A percentile compares a stretch with the other conserved stretches of the same genome.
phyloP scores from a whole-genome alignment of 2,888 invertebrate genomes.

The Alloscopus bannaensis region DNA sequence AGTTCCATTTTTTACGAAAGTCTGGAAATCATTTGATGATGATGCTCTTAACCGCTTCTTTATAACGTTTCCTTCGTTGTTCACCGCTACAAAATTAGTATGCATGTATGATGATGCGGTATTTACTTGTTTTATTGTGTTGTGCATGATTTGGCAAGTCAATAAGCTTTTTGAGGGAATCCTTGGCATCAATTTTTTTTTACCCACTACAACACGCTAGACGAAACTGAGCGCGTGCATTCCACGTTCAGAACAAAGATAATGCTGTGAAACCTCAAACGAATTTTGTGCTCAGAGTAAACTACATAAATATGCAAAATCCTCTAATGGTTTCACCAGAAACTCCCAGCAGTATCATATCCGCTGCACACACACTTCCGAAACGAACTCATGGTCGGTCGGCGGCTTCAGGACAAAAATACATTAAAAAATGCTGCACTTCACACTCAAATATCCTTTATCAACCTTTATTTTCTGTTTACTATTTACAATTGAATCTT shows the following conservation, averaged over 20 bases:
- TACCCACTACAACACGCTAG: no score
- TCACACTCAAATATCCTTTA: background rate
- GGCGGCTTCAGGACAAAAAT: background rate
- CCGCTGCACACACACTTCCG: background rate
- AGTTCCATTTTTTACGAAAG: background rate
- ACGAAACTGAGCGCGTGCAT: no score
- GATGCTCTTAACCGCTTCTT: background rate
- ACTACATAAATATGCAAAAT: background rate
- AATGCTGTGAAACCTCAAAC: background rate
- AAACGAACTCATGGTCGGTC: background rate
- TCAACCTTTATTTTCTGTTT: background rate
- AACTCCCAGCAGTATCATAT: background rate
- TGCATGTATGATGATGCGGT: background rate
- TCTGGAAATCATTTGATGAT: background rate
- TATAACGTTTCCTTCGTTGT: background rate
- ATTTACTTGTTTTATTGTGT: background rate
- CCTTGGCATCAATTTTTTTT: slow-evolving; percentile 54
- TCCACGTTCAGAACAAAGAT: no score
- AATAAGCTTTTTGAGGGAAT: slow-evolving; percentile 32
- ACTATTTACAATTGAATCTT: background rate
- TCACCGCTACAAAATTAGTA: no score
- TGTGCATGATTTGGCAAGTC: slow-evolving; percentile 26
- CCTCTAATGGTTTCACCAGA: no score
- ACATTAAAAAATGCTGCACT: no score
- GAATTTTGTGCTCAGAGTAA: no score